These are phyloP conservation scores for Drosophila ananassae DNA, from an alignment of 1,140 invertebrate species.

Conservation along the genomic window DNA sequence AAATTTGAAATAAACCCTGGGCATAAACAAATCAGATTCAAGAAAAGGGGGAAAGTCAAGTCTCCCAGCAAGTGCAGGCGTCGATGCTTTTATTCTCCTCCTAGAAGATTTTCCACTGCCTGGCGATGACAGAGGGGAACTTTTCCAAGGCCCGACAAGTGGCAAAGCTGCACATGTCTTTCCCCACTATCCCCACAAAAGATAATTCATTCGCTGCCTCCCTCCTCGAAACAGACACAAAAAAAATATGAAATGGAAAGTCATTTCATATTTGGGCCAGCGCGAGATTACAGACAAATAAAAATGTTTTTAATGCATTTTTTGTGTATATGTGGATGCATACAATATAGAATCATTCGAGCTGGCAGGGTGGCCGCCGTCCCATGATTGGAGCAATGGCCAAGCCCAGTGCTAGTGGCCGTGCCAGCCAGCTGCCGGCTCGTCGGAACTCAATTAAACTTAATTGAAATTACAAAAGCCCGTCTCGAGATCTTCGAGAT, in stretches of 20 bases:
- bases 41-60: conserved; percentile 6
- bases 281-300: conserved; percentile 55
- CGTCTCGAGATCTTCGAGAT: conserved; percentile 35
- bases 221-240: neutral
- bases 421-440: conserved; percentile 10
- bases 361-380: conserved; percentile 10
- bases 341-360: conserved; percentile 9
- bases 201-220: conserved; percentile 17
- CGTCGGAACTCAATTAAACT: conserved; percentile 51
- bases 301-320: conserved; percentile 58
- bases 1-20: conserved; percentile 59
- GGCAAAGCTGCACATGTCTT: conserved; percentile 49
- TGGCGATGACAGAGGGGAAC: conserved; percentile 14
- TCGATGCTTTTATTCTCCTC: conserved; percentile 16
- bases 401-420: conserved; percentile 14
- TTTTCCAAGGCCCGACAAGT: conserved; percentile 40
- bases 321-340: conserved; percentile 35
- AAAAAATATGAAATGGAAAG: conserved; percentile 44
- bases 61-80: conserved; percentile 37
- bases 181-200: neutral
- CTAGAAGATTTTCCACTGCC: conserved; percentile 21
- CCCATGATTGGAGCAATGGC: conserved; percentile 32
- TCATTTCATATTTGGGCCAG: conserved; percentile 57
- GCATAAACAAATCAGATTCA: conserved; percentile 49
- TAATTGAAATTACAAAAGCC: conserved; percentile 58